Conservation (phyloP, 1,140 invertebrate species). For the Drosophila teissieri region DNA sequence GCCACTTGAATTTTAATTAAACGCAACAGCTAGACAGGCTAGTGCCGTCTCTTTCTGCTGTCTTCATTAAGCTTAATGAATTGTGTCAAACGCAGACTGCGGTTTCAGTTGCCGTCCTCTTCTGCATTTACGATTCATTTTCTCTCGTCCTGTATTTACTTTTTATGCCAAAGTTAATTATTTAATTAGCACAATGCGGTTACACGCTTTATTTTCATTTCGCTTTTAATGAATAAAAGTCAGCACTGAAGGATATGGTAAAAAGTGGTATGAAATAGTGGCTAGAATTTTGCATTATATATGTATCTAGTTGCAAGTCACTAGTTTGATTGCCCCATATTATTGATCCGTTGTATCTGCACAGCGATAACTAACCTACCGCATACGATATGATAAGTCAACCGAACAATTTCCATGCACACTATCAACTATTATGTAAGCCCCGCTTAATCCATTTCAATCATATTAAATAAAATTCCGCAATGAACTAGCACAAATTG, state of each 20-base stretch:
- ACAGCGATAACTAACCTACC: slow-evolving; percentile 29
- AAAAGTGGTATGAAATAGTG: not conserved
- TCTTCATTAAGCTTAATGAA: slow-evolving; percentile 83
- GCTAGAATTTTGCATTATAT: not conserved
- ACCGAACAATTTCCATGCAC: not conserved
- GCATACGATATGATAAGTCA: slow-evolving; percentile 16
- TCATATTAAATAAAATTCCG: slow-evolving; percentile 23
- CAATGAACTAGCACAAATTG: slow-evolving; percentile 42
- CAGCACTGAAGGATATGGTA: not conserved
- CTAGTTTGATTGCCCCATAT: not conserved
- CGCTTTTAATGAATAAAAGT: slow-evolving; percentile 34
- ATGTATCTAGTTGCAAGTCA: not conserved
- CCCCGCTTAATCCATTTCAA: slow-evolving; percentile 26
- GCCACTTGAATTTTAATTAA: slow-evolving; percentile 83
- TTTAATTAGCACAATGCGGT: slow-evolving; percentile 60
- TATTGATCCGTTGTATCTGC: not conserved
- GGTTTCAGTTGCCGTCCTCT: slow-evolving; percentile 45
- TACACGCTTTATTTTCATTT: slow-evolving; percentile 40
- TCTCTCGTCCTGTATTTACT: slow-evolving; percentile 50
- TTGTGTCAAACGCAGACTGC: slow-evolving; percentile 75
- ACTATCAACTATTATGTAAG: slow-evolving; percentile 18
- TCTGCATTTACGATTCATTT: slow-evolving; percentile 38
- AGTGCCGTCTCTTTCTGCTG: slow-evolving; percentile 18
- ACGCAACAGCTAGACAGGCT: slow-evolving; percentile 70
- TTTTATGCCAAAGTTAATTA: slow-evolving; percentile 70